Percentiles rank a stretch among this genome's conserved stretches.
phyloP scores from a whole-genome alignment of 2,888 invertebrate genomes.

The Drosophila fungiperda region DNA sequence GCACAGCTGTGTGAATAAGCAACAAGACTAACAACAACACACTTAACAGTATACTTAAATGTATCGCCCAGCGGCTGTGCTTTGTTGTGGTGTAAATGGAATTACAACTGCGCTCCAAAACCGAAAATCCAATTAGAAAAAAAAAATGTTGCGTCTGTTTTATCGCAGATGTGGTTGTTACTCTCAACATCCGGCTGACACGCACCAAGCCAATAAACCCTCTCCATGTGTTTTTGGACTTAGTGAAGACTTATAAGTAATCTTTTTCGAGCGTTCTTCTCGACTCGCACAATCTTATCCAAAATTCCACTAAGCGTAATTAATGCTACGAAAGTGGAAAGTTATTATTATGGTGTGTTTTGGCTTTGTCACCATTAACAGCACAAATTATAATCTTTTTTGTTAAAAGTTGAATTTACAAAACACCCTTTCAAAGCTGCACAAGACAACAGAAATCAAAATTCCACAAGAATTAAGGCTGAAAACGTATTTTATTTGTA shows the following conservation, averaged over 20 bases:
- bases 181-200: constrained; percentile 39
- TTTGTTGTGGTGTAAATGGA: constrained; percentile 71
- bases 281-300: constrained; percentile 4
- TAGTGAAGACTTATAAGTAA: constrained; percentile 2
- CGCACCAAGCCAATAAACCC: constrained; percentile 16
- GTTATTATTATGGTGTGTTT: background rate
- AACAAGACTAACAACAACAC: constrained; percentile 40
- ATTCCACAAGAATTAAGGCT: background rate
- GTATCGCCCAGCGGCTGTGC: constrained; percentile 40
- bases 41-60: constrained; percentile 76
- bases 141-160: constrained; percentile 52
- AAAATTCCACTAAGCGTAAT: background rate
- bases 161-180: constrained; percentile 54
- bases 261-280: background rate
- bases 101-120: constrained; percentile 79
- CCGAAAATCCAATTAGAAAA: constrained; percentile 78
- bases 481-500: background rate
- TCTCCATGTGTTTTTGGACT: constrained; percentile 7
- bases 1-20: constrained; percentile 52
- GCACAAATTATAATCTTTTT: background rate
- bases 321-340: background rate
- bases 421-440: background rate
- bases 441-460: background rate
- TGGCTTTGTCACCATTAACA: background rate
- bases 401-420: background rate